Conservation (phyloP, 2,113 vertebrate species). For the Talpa occidentalis region DNA sequence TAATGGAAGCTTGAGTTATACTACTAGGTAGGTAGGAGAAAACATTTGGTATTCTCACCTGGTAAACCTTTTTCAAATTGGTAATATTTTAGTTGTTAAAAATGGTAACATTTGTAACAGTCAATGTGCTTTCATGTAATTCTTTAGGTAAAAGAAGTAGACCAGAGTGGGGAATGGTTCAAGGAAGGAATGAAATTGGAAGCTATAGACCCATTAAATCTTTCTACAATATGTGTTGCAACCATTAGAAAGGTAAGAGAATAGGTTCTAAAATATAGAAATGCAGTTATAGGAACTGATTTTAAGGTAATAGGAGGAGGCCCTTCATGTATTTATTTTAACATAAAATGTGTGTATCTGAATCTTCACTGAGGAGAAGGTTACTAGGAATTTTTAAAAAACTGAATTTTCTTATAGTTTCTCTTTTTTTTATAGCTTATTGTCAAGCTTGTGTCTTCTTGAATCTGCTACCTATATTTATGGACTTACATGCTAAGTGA, state of each 20-base stretch:
- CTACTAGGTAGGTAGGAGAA: slow-evolving; percentile 71
- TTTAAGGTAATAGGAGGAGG: background rate
- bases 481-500: background rate
- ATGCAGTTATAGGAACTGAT: background rate
- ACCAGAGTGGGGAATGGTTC: slow-evolving; percentile 96
- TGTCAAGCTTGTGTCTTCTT: slow-evolving; percentile 19
- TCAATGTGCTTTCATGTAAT: slow-evolving; percentile 76
- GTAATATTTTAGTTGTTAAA: slow-evolving; percentile 18
- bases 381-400: background rate
- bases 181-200: slow-evolving; percentile 99
- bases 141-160: slow-evolving; percentile 95
- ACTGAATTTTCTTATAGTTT: slow-evolving; percentile 26
- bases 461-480: background rate
- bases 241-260: slow-evolving; percentile 97
- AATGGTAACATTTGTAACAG: slow-evolving; percentile 45
- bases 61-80: slow-evolving; percentile 58
- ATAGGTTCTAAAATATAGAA: slow-evolving; percentile 15
- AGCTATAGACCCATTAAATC: slow-evolving; percentile 98
- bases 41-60: slow-evolving; percentile 55
- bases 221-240: slow-evolving; percentile 98
- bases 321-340: background rate
- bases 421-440: background rate
- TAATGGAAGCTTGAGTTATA: slow-evolving; percentile 41
- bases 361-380: background rate
- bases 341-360: background rate